A percentile compares a stretch with the other conserved stretches of the same genome.
phyloP scores from a whole-genome alignment of 2,113 vertebrate species.

The Zonotrichia leucophrys region DNA sequence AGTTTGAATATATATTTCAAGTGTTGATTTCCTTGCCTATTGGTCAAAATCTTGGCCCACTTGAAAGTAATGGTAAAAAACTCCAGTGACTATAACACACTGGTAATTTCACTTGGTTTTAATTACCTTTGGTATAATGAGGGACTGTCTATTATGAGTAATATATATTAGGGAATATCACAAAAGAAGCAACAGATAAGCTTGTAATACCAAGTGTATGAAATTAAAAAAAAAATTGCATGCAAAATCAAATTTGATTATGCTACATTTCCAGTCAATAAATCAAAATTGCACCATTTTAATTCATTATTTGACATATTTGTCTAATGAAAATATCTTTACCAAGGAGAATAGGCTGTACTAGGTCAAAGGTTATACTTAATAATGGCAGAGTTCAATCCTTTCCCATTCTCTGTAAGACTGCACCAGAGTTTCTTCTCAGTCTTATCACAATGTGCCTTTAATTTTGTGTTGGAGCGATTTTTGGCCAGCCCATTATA shows the following conservation, averaged over 20 bases:
- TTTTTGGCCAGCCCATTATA: neutral
- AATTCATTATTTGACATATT: neutral
- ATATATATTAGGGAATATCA: neutral
- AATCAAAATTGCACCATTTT: neutral
- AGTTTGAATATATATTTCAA: neutral
- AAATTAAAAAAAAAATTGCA: neutral
- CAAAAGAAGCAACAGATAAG: neutral
- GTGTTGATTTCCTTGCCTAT: neutral
- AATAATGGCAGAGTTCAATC: neutral
- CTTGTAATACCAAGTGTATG: neutral
- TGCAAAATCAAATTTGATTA: neutral
- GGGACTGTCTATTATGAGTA: neutral
- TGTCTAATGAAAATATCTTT: neutral
- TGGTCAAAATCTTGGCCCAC: neutral
- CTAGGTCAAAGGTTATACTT: neutral
- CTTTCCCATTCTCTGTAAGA: neutral
- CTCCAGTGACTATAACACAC: neutral
- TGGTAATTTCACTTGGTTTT: neutral
- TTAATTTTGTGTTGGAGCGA: neutral
- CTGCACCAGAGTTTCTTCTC: neutral
- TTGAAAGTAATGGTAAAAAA: neutral
- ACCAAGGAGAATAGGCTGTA: neutral
- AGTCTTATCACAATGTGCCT: accelerated
- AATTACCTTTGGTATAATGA: neutral
- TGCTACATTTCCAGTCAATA: neutral